phyloP scores from a whole-genome alignment of 92 coral and sea anemone genomes.

The Actinernus sp. region DNA sequence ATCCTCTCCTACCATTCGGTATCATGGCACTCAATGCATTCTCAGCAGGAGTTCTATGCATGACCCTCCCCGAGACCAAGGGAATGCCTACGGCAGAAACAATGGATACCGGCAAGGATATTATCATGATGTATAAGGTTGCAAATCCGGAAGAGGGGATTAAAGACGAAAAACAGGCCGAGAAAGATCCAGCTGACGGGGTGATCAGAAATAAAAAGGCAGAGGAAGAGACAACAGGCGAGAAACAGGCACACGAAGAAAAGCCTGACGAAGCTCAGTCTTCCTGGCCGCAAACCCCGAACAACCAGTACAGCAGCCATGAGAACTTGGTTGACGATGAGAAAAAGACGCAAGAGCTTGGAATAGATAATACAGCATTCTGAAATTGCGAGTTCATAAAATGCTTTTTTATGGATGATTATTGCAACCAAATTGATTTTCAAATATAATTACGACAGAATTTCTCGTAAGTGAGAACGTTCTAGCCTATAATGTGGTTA shows the following conservation, averaged over 20 bases:
- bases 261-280: too few relatives aligned
- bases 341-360: not conserved
- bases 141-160: not conserved
- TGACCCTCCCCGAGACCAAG: conserved; percentile 73
- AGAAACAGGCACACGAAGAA: too few relatives aligned
- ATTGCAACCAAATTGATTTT: too few relatives aligned
- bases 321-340: not conserved
- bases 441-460: too few relatives aligned
- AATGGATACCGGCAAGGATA: conserved; percentile 13
- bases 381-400: too few relatives aligned
- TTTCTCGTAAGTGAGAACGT: too few relatives aligned
- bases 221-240: too few relatives aligned
- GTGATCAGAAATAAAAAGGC: not conserved
- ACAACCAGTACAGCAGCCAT: not conserved
- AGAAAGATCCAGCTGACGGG: not conserved
- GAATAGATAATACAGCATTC: not conserved
- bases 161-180: not conserved
- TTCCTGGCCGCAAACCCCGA: not conserved
- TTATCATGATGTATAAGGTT: not conserved
- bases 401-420: too few relatives aligned
- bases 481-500: too few relatives aligned
- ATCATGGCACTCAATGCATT: conserved; percentile 64
- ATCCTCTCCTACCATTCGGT: conserved; percentile 71
- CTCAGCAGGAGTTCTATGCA: conserved; percentile 68
- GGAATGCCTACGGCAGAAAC: conserved; percentile 67